A percentile compares a stretch with the other conserved stretches of the same genome.
These are phyloP conservation scores for Agrotis puta DNA, from an alignment of 2,888 invertebrate genomes.

Conservation along the genomic window DNA sequence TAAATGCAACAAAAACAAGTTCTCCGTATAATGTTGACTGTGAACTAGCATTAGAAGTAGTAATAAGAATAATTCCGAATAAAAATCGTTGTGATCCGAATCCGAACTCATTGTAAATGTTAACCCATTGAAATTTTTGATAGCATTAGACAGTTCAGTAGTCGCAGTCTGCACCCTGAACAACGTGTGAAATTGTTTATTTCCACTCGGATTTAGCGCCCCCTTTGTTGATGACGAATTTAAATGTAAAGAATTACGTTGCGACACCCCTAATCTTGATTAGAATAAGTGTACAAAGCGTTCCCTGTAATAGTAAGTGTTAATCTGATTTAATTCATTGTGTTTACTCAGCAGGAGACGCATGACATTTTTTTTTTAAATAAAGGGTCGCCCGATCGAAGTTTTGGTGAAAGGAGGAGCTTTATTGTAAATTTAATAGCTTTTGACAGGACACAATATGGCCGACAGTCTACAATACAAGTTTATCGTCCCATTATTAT, in stretches of 20 bases:
- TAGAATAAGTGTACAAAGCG: constrained; percentile 84
- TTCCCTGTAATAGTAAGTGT: constrained; percentile 85
- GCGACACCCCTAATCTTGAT: constrained; percentile 88
- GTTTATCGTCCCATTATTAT: constrained; percentile 52
- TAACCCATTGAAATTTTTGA: constrained; percentile 73
- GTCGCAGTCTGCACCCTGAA: constrained; percentile 63
- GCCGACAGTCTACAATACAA: constrained; percentile 44
- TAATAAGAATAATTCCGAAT: constrained; percentile 62
- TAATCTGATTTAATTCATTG: constrained; percentile 90
- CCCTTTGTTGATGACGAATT: constrained; percentile 82
- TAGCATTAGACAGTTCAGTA: constrained; percentile 76
- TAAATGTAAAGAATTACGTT: constrained; percentile 87
- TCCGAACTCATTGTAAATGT: constrained; percentile 64
- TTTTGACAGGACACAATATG: constrained; percentile 68
- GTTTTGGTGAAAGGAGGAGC: constrained; percentile 64
- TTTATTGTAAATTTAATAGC: constrained; percentile 72
- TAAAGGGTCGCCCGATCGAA: constrained; percentile 70
- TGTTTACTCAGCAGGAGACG: constrained; percentile 84
- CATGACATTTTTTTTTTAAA: constrained; percentile 78
- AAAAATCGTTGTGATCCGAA: constrained; percentile 61
- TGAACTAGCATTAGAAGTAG: constrained; percentile 24
- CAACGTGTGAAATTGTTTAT: constrained; percentile 86
- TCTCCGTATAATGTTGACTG: constrained; percentile 11
- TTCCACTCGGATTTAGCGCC: constrained; percentile 79
- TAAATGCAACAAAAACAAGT: constrained; percentile 30